Percentiles rank a stretch among this genome's conserved stretches.
Conservation (phyloP, 2,888 invertebrate species). For the Oscheius sp. region DNA sequence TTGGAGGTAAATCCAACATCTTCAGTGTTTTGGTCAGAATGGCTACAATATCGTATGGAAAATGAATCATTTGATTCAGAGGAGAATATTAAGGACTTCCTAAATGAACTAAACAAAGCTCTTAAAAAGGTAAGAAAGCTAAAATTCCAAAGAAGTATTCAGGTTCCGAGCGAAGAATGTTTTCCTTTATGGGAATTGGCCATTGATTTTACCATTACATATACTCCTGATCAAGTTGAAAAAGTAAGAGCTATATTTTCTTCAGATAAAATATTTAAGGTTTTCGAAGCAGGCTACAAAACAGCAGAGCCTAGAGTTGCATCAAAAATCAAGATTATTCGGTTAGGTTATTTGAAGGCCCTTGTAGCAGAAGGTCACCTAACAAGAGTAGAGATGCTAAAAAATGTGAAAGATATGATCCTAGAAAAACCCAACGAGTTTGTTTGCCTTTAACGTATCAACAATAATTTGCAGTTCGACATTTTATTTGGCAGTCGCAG, state of each 20-base stretch:
- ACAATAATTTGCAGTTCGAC: conserved; percentile 2
- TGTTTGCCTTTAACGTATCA: neutral
- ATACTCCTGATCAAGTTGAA: conserved; percentile 21
- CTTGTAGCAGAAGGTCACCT: conserved; percentile 16
- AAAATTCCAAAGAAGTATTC: neutral
- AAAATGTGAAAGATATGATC: conserved; percentile 3
- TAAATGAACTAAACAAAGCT: neutral
- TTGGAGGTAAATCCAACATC: conserved; percentile 11
- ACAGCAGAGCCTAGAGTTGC: conserved; percentile 19
- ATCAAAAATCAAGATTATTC: conserved; percentile 25
- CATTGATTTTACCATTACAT: conserved; percentile 22
- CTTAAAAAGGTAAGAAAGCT: neutral
- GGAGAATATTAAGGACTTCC: neutral
- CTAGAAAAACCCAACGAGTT: conserved; percentile 26
- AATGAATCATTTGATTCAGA: neutral
- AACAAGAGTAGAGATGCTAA: neutral
- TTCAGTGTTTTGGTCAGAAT: conserved; percentile 18
- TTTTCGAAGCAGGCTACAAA: conserved; percentile 13
- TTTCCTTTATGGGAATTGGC: conserved; percentile 27
- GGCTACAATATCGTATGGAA: conserved; percentile 11
- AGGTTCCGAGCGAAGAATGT: conserved; percentile 12
- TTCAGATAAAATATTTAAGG: too few species aligned
- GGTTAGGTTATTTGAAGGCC: conserved; percentile 20
- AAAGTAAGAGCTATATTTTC: too few species aligned
- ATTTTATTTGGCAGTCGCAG: conserved; percentile 10